Conservation (phyloP, 64 coral and sea anemone genomes). For the Orbicella faveolata region DNA sequence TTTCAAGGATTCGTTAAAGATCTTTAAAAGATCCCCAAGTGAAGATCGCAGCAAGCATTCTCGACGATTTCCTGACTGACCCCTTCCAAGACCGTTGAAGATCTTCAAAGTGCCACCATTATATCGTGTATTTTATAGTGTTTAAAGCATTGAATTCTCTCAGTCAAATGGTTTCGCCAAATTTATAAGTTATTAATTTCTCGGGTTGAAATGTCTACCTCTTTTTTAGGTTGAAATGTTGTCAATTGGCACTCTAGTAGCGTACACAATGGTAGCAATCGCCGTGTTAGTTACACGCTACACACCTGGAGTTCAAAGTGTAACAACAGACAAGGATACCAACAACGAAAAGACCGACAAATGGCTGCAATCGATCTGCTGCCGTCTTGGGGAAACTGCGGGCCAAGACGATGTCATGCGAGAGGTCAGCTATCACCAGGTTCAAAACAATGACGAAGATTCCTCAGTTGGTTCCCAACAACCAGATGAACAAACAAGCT, state of each 20-base stretch:
- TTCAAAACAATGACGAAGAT: background rate
- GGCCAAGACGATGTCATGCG: background rate
- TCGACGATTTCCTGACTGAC: too few species aligned
- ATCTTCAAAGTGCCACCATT: too few species aligned
- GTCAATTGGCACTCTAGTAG: slow-evolving; percentile 58
- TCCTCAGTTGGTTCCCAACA: background rate
- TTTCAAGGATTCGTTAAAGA: too few species aligned
- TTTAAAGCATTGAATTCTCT: too few species aligned
- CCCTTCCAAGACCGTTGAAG: too few species aligned
- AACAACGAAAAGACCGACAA: slow-evolving; percentile 1
- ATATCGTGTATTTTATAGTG: too few species aligned
- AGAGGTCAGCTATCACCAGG: slow-evolving; percentile 14
- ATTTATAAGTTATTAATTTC: slow-evolving; percentile 2
- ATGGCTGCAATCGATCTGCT: slow-evolving; percentile 59
- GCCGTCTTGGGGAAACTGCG: background rate
- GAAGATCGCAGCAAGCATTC: too few species aligned
- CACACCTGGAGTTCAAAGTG: slow-evolving; percentile 45
- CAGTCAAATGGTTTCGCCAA: background rate
- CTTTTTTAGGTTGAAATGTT: slow-evolving; percentile 51
- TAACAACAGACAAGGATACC: background rate
- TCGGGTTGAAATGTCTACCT: background rate
- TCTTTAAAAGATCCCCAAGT: too few species aligned
- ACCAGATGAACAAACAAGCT: slow-evolving; percentile 17
- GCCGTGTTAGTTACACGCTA: slow-evolving; percentile 50
- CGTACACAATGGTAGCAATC: slow-evolving; percentile 63